Conservation (phyloP, 1,140 invertebrate species). For the Eumaeus atala region DNA sequence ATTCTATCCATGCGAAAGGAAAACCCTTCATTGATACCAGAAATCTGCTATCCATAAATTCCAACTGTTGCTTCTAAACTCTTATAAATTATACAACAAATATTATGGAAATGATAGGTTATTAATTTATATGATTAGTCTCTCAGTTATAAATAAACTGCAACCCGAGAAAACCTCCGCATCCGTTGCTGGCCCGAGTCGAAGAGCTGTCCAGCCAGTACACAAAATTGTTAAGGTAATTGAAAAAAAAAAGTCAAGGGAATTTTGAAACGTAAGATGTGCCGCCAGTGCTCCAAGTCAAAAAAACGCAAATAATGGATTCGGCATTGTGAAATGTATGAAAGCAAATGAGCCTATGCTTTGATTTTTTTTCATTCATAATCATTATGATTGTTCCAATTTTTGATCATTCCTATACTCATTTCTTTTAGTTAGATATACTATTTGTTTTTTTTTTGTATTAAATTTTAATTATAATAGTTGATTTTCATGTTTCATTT, state of each 20-base stretch:
- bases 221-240: constrained; percentile 2
- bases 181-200: too few relatives aligned
- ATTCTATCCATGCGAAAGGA: constrained; percentile 40
- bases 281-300: constrained; percentile 3
- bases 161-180: not conserved
- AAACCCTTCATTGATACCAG: constrained; percentile 40
- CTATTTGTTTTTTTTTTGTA: too few relatives aligned
- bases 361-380: constrained; percentile 5
- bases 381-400: too few relatives aligned
- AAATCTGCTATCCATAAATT: constrained; percentile 28
- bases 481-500: too few relatives aligned
- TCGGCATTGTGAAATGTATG: not conserved
- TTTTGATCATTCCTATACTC: too few relatives aligned
- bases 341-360: not conserved
- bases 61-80: not conserved
- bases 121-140: not conserved
- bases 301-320: not conserved
- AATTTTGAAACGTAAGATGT: not conserved
- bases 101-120: not conserved
- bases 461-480: too few relatives aligned
- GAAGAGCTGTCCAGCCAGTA: not conserved
- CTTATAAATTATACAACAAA: not conserved
- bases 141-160: not conserved
- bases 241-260: not conserved
- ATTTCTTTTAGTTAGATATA: too few relatives aligned